Base-by-base conservation (phyloP, 1,140 invertebrate genomes). In the Aphidius gifuensis region DNA sequence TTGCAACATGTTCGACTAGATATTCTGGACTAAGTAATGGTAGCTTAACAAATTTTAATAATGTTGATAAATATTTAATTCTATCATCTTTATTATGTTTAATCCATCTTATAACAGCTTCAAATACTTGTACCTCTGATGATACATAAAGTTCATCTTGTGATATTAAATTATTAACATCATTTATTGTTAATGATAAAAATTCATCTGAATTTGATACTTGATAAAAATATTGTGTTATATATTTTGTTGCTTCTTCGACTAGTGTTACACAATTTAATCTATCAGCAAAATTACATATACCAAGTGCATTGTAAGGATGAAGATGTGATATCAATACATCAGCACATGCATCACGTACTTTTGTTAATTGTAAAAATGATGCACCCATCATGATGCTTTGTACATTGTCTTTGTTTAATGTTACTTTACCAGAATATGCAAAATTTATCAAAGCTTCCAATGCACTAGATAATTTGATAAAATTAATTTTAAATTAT, bases 361-460 rank as follows among this genome's bases (percentile, higher is more conserved):
- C 92, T 82, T 88, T 85, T 62, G 86, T 85, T 21, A 96, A 75
- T 72, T 94, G 92, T 11, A 96, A 80, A 76, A 92, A 96, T 5
- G 92, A 91, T 11, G 93, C 90, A n/a, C 91, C 92, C 45, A 93
- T 87, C 85, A 96, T 88, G 3, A 96, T 83, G 67, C 85, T 88
- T 73, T 96, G 92, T 1, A 96, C 92, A 82, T 95, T 96, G 62
- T 84, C 84, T 63, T 86, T 86, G 73, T 89, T 88, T 54, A 96
- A 88, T 44, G 85, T 85, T 40, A 96, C 86, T 66, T 86, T 83
- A 1, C 93, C 93, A 71, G 87, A 91, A 72, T 96, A 96, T 0
- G 92, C 91, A 84, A 92, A 96, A 75, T 94, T 92, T 16, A 96
- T 87, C 40, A 96, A 80, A 6, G 87, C 84, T 81, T 94, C 92